Evolutionary conservation across 2,113 vertebrate species (phyloP).

Genomic region (Paradoxurus hermaphroditus): DNA sequence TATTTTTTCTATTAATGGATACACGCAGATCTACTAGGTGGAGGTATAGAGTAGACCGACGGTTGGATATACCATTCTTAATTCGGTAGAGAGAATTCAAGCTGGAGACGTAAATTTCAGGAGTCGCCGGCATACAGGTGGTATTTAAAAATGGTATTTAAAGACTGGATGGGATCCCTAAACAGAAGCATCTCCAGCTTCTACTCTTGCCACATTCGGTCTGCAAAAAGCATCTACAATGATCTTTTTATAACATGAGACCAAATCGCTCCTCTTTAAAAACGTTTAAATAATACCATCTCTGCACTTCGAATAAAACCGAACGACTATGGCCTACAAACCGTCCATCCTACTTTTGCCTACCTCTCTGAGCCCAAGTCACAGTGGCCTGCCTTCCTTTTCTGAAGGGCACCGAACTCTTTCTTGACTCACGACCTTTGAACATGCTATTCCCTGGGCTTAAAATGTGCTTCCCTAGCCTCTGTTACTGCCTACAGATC

Average conservation of each 20-base stretch:
- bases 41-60: background rate
- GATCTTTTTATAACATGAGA: conserved; percentile 26
- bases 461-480: background rate
- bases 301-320: conserved; percentile 29
- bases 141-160: conserved; percentile 22
- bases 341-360: background rate
- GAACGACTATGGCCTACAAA: background rate
- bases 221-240: conserved; percentile 12
- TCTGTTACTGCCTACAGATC: background rate
- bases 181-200: background rate
- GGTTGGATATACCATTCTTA: background rate
- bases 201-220: conserved; percentile 18
- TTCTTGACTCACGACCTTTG: background rate
- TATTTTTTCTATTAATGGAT: background rate
- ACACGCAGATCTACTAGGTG: background rate
- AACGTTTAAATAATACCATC: background rate
- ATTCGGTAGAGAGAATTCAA: background rate
- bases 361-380: background rate
- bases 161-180: background rate
- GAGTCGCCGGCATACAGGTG: background rate
- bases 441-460: background rate
- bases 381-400: background rate
- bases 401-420: background rate
- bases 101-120: background rate
- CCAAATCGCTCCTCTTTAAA: background rate